Percentiles rank a stretch among this genome's conserved stretches.
Conservation (phyloP, 2,888 invertebrate species). For the Junonia oenone region DNA sequence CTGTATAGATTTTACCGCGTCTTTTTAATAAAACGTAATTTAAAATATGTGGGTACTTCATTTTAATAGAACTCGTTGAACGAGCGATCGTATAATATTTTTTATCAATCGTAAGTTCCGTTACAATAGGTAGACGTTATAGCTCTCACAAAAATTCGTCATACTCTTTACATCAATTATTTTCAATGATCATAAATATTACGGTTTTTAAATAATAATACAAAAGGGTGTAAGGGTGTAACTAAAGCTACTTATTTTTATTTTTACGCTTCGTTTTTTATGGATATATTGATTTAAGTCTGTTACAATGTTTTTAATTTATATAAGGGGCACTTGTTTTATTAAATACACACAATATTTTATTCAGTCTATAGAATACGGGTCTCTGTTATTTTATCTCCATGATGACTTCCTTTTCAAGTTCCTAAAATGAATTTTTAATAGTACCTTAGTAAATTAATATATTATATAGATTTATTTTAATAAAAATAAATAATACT, state of each 20-base stretch:
- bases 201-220: conserved; percentile 33
- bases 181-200: conserved; percentile 40
- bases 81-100: conserved; percentile 48
- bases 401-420: too few relatives aligned
- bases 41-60: conserved; percentile 63
- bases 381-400: too few relatives aligned
- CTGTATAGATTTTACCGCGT: neutral
- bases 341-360: neutral
- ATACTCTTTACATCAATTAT: conserved; percentile 62
- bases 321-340: neutral
- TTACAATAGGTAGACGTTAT: conserved; percentile 49
- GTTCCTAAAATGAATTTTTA: too few relatives aligned
- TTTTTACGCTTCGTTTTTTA: conserved; percentile 11
- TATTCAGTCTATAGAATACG: neutral
- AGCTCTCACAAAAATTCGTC: conserved; percentile 57
- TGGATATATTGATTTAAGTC: neutral
- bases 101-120: conserved; percentile 56
- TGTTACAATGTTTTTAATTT: neutral
- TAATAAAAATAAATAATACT: too few relatives aligned
- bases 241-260: conserved; percentile 30
- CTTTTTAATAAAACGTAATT: conserved; percentile 33
- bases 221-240: conserved; percentile 34
- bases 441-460: too few relatives aligned
- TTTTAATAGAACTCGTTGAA: conserved; percentile 47
- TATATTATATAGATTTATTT: too few relatives aligned